Percentiles rank a stretch among this genome's conserved stretches.
Evolutionary conservation across 2,888 invertebrate genomes (phyloP).

Genomic region (Drosophila putrida): DNA sequence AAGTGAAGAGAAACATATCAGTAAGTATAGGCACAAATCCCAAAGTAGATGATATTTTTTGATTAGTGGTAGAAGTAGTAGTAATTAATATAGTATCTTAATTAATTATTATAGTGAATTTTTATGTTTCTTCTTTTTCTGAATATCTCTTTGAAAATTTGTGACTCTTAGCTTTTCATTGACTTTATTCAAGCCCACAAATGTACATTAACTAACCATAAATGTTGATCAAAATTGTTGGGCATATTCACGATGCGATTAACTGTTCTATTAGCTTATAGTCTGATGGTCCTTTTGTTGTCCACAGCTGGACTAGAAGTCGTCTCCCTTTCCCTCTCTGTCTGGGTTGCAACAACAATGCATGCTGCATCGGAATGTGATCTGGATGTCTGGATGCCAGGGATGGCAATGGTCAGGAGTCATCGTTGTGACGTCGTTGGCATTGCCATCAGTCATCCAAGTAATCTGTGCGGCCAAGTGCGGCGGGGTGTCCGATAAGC

Average conservation of each 20-base stretch:
- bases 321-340: too few relatives aligned
- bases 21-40: too few relatives aligned
- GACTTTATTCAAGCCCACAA: not conserved
- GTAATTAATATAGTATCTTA: too few relatives aligned
- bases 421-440: constrained; percentile 26
- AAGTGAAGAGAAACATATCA: too few relatives aligned
- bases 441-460: constrained; percentile 53
- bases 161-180: not conserved
- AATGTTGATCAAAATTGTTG: not conserved
- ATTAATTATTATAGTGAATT: not conserved
- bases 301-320: constrained; percentile 4
- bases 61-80: too few relatives aligned
- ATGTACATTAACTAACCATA: not conserved
- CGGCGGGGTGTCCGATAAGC: constrained; percentile 49
- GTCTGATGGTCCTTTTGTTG: constrained; percentile 5
- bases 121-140: not conserved
- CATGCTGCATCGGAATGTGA: constrained; percentile 7
- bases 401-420: not conserved
- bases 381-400: not conserved
- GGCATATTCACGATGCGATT: constrained; percentile 18
- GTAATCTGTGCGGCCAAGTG: constrained; percentile 49
- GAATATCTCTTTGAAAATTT: not conserved
- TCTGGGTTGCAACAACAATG: not conserved
- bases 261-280: constrained; percentile 24
- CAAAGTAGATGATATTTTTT: too few relatives aligned